phyloP scores from a whole-genome alignment of 1,140 invertebrate genomes.

The Pentalonia nigronervosa region DNA sequence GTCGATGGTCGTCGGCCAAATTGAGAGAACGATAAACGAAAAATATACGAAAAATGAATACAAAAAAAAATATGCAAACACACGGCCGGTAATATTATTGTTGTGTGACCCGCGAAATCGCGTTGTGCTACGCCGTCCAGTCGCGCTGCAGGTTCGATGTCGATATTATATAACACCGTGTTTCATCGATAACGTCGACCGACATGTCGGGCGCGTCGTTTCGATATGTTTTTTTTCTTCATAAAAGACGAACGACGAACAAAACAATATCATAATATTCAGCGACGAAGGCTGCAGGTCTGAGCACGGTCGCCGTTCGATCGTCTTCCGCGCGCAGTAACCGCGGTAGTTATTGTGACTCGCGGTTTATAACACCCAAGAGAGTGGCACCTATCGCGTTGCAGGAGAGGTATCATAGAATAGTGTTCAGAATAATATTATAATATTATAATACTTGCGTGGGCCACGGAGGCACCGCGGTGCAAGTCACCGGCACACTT shows the following conservation, averaged over 20 bases:
- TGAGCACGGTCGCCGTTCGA: no score
- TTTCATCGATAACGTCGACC: not conserved
- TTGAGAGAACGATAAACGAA: not conserved
- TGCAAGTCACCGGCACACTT: not conserved
- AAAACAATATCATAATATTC: no score
- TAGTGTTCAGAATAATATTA: not conserved
- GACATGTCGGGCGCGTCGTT: not conserved
- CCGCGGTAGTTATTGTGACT: no score
- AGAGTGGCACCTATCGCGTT: no score
- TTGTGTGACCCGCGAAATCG: not conserved
- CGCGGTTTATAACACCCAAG: no score
- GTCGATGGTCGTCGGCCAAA: not conserved
- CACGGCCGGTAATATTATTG: not conserved
- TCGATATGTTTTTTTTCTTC: not conserved
- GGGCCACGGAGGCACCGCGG: no score
- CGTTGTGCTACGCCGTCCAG: not conserved
- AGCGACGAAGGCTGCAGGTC: no score
- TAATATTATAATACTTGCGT: not conserved
- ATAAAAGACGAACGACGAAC: no score
- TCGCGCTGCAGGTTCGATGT: not conserved
- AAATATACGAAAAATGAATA: not conserved
- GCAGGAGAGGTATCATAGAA: no score
- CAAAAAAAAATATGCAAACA: constrained; percentile 10
- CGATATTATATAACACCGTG: not conserved
- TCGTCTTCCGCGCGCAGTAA: no score